These are phyloP conservation scores for Clunio marinus DNA, from an alignment of 2,888 invertebrate genomes.

Conservation along the genomic window DNA sequence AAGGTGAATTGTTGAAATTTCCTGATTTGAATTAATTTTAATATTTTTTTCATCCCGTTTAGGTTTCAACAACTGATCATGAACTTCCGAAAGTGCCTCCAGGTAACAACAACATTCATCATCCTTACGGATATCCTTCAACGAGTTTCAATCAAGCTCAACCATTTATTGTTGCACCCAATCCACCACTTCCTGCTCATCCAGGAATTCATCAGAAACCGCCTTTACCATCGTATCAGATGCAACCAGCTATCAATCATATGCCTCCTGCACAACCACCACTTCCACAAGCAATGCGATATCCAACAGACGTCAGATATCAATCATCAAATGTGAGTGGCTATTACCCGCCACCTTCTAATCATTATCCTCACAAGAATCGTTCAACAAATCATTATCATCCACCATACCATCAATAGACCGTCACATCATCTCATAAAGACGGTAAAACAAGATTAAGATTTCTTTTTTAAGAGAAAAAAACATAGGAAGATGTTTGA, in stretches of 20 bases:
- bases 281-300: background rate
- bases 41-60: background rate
- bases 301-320: slow-evolving; percentile 22
- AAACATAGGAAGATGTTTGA: too few species aligned
- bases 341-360: background rate
- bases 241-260: background rate
- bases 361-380: background rate
- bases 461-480: too few species aligned
- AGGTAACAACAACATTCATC: background rate
- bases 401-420: background rate
- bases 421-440: too few species aligned
- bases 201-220: slow-evolving; percentile 14
- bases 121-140: slow-evolving; percentile 15
- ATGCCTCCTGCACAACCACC: background rate
- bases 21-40: background rate
- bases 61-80: slow-evolving; percentile 24
- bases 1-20: slow-evolving; percentile 17
- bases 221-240: background rate
- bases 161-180: background rate
- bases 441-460: too few species aligned
- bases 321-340: background rate
- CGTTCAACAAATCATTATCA: slow-evolving; percentile 24
- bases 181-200: background rate
- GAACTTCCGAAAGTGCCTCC: slow-evolving; percentile 19
- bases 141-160: slow-evolving; percentile 17